Conservation (phyloP, 2,113 vertebrate species). For the Heterocephalus glaber region DNA sequence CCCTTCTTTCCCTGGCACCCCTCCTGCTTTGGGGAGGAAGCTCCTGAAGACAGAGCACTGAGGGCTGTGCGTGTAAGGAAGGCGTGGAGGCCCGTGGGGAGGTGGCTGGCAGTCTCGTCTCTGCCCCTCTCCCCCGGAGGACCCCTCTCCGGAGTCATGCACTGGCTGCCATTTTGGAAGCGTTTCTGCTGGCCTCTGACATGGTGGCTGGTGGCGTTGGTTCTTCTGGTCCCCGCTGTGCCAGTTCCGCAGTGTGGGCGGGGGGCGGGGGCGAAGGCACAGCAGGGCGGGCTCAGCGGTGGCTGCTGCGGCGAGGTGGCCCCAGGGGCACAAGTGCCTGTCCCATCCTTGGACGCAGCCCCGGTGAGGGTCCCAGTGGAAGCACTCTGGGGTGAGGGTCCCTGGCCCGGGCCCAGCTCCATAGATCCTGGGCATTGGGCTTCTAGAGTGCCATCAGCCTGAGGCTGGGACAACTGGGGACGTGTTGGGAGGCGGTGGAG, state of each 20-base stretch:
- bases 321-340: constrained; percentile 3
- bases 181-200: constrained; percentile 73
- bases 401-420: neutral
- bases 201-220: constrained; percentile 82
- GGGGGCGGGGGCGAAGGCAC: constrained; percentile 68
- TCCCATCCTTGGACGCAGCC: neutral
- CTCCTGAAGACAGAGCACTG: neutral
- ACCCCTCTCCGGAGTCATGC: neutral
- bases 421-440: neutral
- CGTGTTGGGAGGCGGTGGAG: neutral
- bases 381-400: neutral
- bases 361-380: neutral
- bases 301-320: constrained; percentile 64
- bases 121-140: neutral
- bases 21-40: neutral
- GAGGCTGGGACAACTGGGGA: neutral
- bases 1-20: neutral
- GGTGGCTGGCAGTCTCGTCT: neutral
- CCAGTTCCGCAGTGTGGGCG: constrained; percentile 85
- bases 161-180: constrained; percentile 67
- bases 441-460: neutral
- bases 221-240: constrained; percentile 83
- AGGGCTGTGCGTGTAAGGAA: neutral
- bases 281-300: constrained; percentile 7
- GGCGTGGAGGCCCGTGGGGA: neutral